A percentile compares a stretch with the other conserved stretches of the same genome.
Conservation (phyloP, 1,140 invertebrate species). For the Diploscapter pachys region DNA sequence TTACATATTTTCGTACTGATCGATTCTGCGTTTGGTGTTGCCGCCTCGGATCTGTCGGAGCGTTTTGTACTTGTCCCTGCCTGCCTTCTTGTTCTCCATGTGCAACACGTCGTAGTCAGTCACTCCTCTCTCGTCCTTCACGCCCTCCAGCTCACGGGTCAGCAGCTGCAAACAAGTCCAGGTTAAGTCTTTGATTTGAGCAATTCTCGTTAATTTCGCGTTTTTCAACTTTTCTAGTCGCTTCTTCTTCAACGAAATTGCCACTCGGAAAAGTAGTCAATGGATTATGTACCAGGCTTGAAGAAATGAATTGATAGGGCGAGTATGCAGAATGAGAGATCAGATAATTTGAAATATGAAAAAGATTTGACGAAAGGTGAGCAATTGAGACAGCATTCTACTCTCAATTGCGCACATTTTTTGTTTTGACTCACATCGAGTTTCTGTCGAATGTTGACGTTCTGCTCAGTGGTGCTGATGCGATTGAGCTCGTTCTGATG, state of each 20-base stretch:
- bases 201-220: no score
- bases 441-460: conserved; percentile 58
- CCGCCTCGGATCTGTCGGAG: conserved; percentile 96
- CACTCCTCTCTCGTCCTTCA: conserved; percentile 79
- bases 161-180: conserved; percentile 48
- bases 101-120: conserved; percentile 66
- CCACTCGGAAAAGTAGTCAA: no score
- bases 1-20: conserved; percentile 98
- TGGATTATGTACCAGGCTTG: no score
- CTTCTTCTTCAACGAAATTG: no score
- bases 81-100: conserved; percentile 91
- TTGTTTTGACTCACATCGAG: conserved; percentile 45
- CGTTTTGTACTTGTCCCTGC: conserved; percentile 98
- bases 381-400: not conserved
- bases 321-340: no score
- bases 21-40: conserved; percentile 98
- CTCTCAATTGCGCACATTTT: not conserved
- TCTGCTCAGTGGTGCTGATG: conserved; percentile 54
- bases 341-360: no score
- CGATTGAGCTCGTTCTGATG: conserved; percentile 59
- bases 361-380: not conserved
- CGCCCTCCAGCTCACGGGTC: conserved; percentile 76
- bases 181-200: no score
- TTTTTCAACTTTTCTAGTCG: no score
- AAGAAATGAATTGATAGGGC: no score